Evolutionary conservation across 2,888 invertebrate genomes (phyloP).

Genomic region (Tuberolachnus salignus): DNA sequence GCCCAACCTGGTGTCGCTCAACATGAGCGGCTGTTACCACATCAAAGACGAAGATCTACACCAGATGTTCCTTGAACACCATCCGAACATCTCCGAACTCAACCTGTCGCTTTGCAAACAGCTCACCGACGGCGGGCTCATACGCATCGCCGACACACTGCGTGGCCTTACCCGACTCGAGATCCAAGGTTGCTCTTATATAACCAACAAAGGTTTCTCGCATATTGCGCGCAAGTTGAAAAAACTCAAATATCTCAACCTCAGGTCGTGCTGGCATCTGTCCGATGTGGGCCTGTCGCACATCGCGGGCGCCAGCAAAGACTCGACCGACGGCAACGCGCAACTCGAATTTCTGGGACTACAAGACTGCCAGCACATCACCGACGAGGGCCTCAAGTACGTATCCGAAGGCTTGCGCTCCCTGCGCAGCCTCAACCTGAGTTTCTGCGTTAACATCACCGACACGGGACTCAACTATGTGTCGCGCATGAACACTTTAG

Average conservation of each 20-base stretch:
- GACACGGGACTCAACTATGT: slow-evolving; percentile 88
- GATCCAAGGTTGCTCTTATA: slow-evolving; percentile 88
- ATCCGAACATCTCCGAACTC: slow-evolving; percentile 77
- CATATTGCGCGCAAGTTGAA: slow-evolving; percentile 87
- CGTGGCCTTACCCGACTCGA: slow-evolving; percentile 87
- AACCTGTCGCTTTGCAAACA: slow-evolving; percentile 93
- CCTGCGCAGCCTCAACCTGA: slow-evolving; percentile 86
- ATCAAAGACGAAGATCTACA: slow-evolving; percentile 82
- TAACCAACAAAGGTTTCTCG: slow-evolving; percentile 86
- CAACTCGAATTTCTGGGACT: slow-evolving; percentile 83
- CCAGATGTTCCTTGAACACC: slow-evolving; percentile 79
- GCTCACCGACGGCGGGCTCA: slow-evolving; percentile 88
- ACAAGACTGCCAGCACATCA: slow-evolving; percentile 93
- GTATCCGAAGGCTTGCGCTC: slow-evolving; percentile 80
- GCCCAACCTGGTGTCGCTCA: slow-evolving; percentile 84
- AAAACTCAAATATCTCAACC: slow-evolving; percentile 81
- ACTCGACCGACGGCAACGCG: slow-evolving; percentile 71
- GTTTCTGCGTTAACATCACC: slow-evolving; percentile 93
- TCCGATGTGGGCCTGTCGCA: slow-evolving; percentile 83
- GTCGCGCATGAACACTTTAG: slow-evolving; percentile 81
- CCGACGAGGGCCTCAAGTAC: slow-evolving; percentile 87
- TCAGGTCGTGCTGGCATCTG: slow-evolving; percentile 91
- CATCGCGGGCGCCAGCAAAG: slow-evolving; percentile 69
- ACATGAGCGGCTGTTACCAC: slow-evolving; percentile 91
- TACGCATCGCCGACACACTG: slow-evolving; percentile 81